Percentiles rank a stretch among this genome's conserved stretches.
These are phyloP conservation scores for Eira barbara DNA, from an alignment of 2,113 vertebrate species.

Conservation along the genomic window DNA sequence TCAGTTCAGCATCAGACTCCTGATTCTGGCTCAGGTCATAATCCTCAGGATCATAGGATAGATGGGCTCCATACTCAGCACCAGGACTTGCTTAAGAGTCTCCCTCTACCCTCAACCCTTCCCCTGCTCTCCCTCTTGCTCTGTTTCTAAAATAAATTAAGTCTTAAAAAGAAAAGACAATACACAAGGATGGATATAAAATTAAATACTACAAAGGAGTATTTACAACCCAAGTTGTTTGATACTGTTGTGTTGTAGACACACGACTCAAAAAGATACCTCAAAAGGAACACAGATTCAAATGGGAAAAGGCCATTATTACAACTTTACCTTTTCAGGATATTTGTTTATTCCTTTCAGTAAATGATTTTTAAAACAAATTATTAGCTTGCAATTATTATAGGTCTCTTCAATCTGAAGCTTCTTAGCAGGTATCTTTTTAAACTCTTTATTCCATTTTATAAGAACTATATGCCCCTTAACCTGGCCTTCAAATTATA, in stretches of 20 bases:
- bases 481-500: neutral
- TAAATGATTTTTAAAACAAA: neutral
- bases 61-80: neutral
- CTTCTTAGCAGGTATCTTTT: neutral
- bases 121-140: neutral
- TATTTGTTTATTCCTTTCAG: neutral
- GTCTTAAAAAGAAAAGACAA: neutral
- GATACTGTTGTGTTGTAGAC: neutral
- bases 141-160: neutral
- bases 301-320: neutral
- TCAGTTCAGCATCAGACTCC: neutral
- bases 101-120: neutral
- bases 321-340: neutral
- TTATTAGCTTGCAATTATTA: neutral
- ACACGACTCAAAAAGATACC: neutral
- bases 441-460: neutral
- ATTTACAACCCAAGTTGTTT: neutral
- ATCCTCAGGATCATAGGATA: neutral
- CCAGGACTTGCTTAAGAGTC: neutral
- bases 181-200: neutral
- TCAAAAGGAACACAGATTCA: neutral
- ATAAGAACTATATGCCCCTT: neutral
- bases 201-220: neutral
- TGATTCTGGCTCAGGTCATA: neutral
- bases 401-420: neutral